Base-by-base conservation (phyloP, 2,797 vertebrate species). In the Chiloscyllium punctatum region DNA sequence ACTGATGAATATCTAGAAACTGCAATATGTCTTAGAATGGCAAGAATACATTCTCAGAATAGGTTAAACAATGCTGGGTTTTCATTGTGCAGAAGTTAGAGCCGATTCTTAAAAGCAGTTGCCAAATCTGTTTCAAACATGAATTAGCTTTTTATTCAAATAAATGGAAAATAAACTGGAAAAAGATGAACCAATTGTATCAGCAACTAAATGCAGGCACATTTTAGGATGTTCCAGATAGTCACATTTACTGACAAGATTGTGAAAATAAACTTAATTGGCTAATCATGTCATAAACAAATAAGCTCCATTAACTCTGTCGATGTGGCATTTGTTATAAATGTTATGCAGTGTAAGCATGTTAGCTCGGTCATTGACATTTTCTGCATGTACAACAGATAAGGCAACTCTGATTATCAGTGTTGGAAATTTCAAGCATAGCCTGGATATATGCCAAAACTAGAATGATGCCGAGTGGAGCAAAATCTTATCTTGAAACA, bases 281-380 rank as follows among this genome's bases (percentile, higher is more conserved):
- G 13, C 25, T 77, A 95, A 74, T 74, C 71, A 95, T 95, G 94
- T 72, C 69, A 74, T 51, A 95, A 95, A 95, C 69, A 51, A 42
- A 33, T 71, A 74, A 57, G 7, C 42, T 74, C 13, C 42, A 95
- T 33, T 69, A 77, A 21, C 13, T 42, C 69, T 51, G 71, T 69
- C 42, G 33, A 53, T 95, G 71, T 77, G 94, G 94, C 42, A n/a
- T 95, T 95, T 77, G 74, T 95, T 95, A 77, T 68, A 74, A 74
- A 15, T 53, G 94, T 18, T 74, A 53, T 51, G 23, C 42, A 7
- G 25, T 74, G 42, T 53, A 71, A 94, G 68, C 69, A 94, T 21
- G 42, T 51, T 25, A 94, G 25, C 48, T 51, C 27, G 27, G 71
- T 95, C 94, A 95, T 95, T 74, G 48, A 71, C 94, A 74, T 95